phyloP scores from a whole-genome alignment of 2,888 invertebrate species.

The Xylota sylvarum region DNA sequence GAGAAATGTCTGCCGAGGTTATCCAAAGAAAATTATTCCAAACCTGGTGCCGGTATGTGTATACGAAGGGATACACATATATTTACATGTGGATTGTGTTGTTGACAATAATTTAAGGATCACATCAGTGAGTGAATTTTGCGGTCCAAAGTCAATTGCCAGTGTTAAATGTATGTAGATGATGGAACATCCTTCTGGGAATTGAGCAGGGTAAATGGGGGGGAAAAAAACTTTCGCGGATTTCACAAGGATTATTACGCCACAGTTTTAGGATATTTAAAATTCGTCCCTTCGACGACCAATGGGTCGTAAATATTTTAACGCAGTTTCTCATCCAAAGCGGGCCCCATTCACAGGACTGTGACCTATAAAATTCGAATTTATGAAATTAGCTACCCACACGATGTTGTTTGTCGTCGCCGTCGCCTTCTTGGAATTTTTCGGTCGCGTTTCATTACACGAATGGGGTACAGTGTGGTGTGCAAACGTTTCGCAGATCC shows the following conservation, averaged over 20 bases:
- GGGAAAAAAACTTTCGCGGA: constrained; percentile 37
- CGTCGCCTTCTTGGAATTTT: constrained; percentile 4
- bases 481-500: not conserved
- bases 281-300: constrained; percentile 42
- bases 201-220: not conserved
- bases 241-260: constrained; percentile 22
- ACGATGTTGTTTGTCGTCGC: constrained; percentile 25
- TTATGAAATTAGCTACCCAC: constrained; percentile 49
- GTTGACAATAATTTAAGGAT: constrained; percentile 62
- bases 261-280: constrained; percentile 21
- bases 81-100: constrained; percentile 59
- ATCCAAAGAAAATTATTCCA: constrained; percentile 55
- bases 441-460: not conserved
- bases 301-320: constrained; percentile 54
- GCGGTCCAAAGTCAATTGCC: constrained; percentile 63
- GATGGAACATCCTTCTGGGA: constrained; percentile 4
- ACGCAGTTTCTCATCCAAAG: not conserved
- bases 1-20: constrained; percentile 28
- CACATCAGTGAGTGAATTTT: constrained; percentile 19
- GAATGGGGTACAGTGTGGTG: not conserved
- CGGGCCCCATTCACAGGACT: constrained; percentile 1
- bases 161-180: constrained; percentile 29
- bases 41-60: too few relatives aligned
- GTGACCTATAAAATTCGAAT: constrained; percentile 45
- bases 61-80: constrained; percentile 8